Conservation (phyloP, 2,797 vertebrate genomes). For the Heteromormyrus szaboi region DNA sequence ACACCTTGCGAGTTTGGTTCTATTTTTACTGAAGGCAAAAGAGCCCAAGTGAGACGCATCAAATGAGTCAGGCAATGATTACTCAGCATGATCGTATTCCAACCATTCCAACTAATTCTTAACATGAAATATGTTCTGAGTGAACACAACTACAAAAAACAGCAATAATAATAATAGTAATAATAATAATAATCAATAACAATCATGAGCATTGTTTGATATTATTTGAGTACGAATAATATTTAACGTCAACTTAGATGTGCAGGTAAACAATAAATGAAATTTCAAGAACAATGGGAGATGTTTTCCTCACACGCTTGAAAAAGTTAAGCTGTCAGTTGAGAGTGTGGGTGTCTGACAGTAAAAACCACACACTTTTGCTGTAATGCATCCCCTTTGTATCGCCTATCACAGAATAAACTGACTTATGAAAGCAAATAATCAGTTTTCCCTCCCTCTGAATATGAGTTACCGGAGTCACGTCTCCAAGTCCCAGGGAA, state of each 20-base stretch:
- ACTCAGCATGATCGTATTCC: background rate
- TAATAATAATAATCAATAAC: background rate
- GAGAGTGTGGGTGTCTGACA: background rate
- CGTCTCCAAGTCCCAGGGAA: background rate
- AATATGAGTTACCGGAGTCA: background rate
- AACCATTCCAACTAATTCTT: background rate
- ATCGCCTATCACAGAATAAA: background rate
- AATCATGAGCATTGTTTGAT: background rate
- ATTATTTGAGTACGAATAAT: background rate
- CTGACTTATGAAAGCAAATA: background rate
- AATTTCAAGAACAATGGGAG: background rate
- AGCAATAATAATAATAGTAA: background rate
- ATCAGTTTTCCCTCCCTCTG: background rate
- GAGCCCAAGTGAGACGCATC: background rate
- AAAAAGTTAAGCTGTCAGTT: background rate
- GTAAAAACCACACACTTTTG: background rate
- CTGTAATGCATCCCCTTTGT: background rate
- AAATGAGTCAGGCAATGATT: background rate
- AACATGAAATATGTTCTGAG: background rate
- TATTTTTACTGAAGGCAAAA: background rate
- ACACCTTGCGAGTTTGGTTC: background rate
- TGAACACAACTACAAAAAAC: background rate
- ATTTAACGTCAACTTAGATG: background rate
- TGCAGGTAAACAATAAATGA: background rate
- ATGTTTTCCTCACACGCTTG: background rate